Evolutionary conservation across 2,888 invertebrate genomes (phyloP), one percentile per base, ranked within the genome.

Genomic region (Archips xylosteana): DNA sequence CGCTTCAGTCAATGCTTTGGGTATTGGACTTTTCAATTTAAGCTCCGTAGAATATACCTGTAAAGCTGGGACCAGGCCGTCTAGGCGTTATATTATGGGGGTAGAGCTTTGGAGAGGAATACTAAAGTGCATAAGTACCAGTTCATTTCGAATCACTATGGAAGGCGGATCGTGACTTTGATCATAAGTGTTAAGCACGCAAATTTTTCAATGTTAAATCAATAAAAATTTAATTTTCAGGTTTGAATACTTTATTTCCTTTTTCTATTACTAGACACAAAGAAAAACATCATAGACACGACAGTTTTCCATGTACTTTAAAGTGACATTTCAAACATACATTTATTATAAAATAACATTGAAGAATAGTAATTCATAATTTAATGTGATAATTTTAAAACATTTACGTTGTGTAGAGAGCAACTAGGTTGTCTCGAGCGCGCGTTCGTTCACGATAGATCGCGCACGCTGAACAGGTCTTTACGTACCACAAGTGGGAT

Each of bases 321-420:
- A 64, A 60, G 63, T 65, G 39, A 42, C 60, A 66, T 63, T 64
- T 67, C 64, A 62, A 64, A 74, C 36, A 36, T 51, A 69, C 39
- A 51, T 65, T 57, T 51, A 62, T 57, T 39, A 57, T 23, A 78
- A 82, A 79, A 87, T 84, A 84, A 91, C 89, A 84, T 74, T 70
- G 80, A 75, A 59, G 47, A 76, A 74, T 86, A 84, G 83, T 90
- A 89, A 87, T 92, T 85, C 82, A 93, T 92, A 94, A 92, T 93
- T 93, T 93, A 94, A 90, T 92, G 88, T 88, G 87, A 92, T 89
- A 84, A 82, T 86, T 89, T 88, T 88, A 91, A 45, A 85, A 87
- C 85, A 82, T 84, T 82, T 83, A 80, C 79, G 78, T 88, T 86
- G 85, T 87, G 87, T 89, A 90, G 83, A 87, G 83, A 85, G 87